A percentile compares a stretch with the other conserved stretches of the same genome.
These are phyloP conservation scores for Cheilosia scutellata DNA, from an alignment of 2,888 invertebrate species.

Conservation along the genomic window DNA sequence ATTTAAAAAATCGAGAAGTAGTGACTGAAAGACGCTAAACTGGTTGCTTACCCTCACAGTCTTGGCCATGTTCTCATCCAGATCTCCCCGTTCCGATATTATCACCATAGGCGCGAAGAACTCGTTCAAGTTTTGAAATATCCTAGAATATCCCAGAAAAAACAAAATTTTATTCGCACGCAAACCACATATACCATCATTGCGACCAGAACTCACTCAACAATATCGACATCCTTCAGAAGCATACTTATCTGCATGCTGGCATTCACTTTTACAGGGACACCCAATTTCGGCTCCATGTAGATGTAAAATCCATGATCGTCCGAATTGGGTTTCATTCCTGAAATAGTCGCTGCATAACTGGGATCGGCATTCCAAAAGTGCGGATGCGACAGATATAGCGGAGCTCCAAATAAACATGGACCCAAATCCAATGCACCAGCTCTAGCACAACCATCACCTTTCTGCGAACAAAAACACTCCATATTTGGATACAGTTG, in stretches of 20 bases:
- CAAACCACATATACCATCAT: not conserved
- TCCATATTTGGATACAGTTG: conserved; percentile 85
- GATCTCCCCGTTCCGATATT: conserved; percentile 87
- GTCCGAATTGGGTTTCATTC: conserved; percentile 87
- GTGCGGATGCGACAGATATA: conserved; percentile 92
- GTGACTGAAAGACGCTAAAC: no score
- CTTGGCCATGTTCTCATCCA: conserved; percentile 86
- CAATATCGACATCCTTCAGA: conserved; percentile 84
- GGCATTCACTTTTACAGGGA: conserved; percentile 89
- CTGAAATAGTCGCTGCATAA: conserved; percentile 87
- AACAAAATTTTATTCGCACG: conserved; percentile 1
- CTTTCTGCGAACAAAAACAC: conserved; percentile 87
- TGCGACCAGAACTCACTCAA: conserved; percentile 85
- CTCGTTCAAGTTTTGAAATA: conserved; percentile 84
- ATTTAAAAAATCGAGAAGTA: no score
- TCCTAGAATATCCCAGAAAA: conserved; percentile 82
- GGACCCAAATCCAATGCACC: conserved; percentile 89
- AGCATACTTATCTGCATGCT: conserved; percentile 90
- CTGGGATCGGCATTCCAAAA: conserved; percentile 89
- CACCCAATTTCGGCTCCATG: conserved; percentile 90
- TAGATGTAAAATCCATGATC: conserved; percentile 87
- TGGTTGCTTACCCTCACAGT: conserved; percentile 72
- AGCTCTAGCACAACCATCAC: conserved; percentile 82
- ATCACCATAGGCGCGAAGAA: conserved; percentile 88
- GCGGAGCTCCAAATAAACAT: conserved; percentile 91